phyloP scores from a whole-genome alignment of 2,797 vertebrate genomes.

The Phoeniculus purpureus region DNA sequence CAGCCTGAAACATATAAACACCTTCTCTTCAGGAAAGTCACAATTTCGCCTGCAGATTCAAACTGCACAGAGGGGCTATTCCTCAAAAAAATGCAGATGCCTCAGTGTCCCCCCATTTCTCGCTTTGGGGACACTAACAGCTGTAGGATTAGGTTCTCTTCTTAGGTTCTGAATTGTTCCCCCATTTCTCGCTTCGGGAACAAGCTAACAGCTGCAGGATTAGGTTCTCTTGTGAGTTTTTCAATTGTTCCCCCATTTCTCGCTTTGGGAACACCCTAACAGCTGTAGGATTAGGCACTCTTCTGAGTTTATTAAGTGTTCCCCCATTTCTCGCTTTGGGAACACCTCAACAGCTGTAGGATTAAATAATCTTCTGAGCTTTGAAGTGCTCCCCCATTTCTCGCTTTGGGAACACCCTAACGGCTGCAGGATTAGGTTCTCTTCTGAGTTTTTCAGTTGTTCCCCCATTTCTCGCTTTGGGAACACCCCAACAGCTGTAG shows the following conservation, averaged over 20 bases:
- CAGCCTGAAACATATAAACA: not conserved
- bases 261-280: not conserved
- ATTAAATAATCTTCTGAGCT: not conserved
- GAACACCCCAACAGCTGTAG: not conserved
- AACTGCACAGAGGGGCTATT: not conserved
- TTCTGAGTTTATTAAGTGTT: rapidly evolving
- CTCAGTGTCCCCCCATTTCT: not conserved
- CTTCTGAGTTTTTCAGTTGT: rapidly evolving
- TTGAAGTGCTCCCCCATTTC: not conserved
- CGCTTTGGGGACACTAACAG: not conserved
- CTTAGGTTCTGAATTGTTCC: rapidly evolving
- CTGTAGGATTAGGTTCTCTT: too few species aligned
- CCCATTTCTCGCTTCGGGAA: not conserved
- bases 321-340: not conserved
- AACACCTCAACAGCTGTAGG: not conserved
- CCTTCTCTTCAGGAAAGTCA: not conserved
- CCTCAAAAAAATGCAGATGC: not conserved
- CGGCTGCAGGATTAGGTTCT: not conserved
- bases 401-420: not conserved
- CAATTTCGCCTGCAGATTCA: not conserved
- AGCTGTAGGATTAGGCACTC: rapidly evolving
- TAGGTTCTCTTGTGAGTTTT: rapidly evolving
- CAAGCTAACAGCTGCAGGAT: rapidly evolving
- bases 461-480: not conserved
- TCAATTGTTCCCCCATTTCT: not conserved